Evolutionary conservation across 2,113 vertebrate species (phyloP), one percentile per base, ranked within the genome.

Genomic region (Tragelaphus imberbis): DNA sequence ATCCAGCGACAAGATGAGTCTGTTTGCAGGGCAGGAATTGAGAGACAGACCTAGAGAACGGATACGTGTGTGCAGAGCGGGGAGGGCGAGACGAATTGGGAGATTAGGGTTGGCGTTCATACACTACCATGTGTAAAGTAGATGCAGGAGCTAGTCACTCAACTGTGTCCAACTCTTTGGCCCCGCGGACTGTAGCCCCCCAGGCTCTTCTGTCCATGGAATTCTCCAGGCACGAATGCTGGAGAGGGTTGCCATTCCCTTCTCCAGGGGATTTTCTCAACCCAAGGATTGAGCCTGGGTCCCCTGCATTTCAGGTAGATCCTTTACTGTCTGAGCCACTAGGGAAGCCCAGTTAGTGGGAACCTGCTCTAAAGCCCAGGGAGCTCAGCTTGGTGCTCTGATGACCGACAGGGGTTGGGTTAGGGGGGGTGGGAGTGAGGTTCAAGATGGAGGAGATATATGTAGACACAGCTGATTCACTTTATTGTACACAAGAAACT

Each of bases 121-220:
- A 36, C 65, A 21, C n/a, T 36, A 1, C 33, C 65, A 23, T 36
- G 17, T 0, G 0, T 36, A n/a, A 21, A 36, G 8, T 11, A 68
- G 65, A 71, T 11, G 17, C n/a, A 36, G 19, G 65, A 5, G 9
- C 6, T 2, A 71, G n/a, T 71, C n/a, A 21, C n/a, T n/a, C n/a
- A 12, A 1, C 0, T 71, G 65, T 71, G 2, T 23, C n/a, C 65
- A 71, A 21, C 9, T 36, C 65, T 36, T 36, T 36, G 65, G n/a
- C n/a, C 65, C 65, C n/a, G 21, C 5, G 17, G 65, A 71, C 17
- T 1, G 9, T 3, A 36, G 65, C 4, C 4, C 65, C n/a, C 0
- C 12, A 21, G n/a, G n/a, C 5, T 71, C 4, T 36, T 71, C 65
- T 71, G 65, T 71, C 65, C 65, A 36, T 71, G 65, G 65, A 36